Conservation (phyloP, 2,888 invertebrate genomes). For the Galerucella calmariensis region DNA sequence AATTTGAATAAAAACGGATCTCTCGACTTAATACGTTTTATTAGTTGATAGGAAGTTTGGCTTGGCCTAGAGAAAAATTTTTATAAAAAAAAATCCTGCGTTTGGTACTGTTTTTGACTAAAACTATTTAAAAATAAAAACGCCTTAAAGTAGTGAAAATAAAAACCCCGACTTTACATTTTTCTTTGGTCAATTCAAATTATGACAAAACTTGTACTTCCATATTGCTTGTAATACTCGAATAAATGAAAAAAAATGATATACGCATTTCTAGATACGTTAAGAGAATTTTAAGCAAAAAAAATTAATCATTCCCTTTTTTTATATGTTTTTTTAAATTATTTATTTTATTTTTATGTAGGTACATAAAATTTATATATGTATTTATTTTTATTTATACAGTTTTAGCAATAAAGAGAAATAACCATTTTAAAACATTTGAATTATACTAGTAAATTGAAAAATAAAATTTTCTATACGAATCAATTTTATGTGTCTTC, state of each 20-base stretch:
- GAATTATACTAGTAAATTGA: constrained; percentile 16
- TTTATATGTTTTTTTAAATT: constrained; percentile 22
- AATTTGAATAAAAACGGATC: neutral
- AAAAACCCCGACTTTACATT: neutral
- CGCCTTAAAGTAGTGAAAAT: no score
- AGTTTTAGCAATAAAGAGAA: constrained; percentile 31
- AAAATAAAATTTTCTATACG: constrained; percentile 27
- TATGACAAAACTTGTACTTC: constrained; percentile 21
- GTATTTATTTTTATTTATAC: constrained; percentile 35
- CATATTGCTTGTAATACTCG: constrained; percentile 28
- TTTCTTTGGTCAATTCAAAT: constrained; percentile 16
- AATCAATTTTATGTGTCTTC: neutral
- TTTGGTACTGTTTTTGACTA: neutral
- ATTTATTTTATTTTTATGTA: constrained; percentile 29
- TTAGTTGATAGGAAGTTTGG: constrained; percentile 2
- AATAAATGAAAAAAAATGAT: constrained; percentile 8
- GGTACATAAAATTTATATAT: constrained; percentile 19
- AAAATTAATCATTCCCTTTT: constrained; percentile 36
- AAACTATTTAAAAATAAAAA: neutral
- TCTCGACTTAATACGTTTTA: neutral
- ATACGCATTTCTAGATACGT: constrained; percentile 21
- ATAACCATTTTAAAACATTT: constrained; percentile 20
- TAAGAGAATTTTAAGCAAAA: constrained; percentile 2
- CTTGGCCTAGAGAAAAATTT: constrained; percentile 4
- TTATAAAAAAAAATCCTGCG: neutral